Evolutionary conservation across 2,113 vertebrate species (phyloP).

Genomic region (Nothocercus julius): DNA sequence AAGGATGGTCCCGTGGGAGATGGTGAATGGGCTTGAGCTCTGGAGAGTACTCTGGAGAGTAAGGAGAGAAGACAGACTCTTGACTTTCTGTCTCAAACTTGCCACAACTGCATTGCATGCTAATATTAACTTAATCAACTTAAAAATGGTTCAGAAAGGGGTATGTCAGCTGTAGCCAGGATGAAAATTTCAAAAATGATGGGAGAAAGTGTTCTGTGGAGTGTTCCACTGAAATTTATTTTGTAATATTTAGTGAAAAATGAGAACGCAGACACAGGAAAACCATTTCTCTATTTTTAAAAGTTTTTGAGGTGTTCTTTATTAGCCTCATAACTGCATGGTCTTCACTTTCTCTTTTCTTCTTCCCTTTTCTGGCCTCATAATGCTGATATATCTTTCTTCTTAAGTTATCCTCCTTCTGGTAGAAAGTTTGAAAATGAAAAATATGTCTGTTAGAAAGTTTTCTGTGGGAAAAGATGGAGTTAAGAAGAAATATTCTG

Average conservation of each 20-base stretch:
- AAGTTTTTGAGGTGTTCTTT: conserved; percentile 14
- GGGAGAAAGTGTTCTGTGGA: background rate
- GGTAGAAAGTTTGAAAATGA: conserved; percentile 1
- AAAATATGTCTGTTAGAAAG: background rate
- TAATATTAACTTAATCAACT: accelerated
- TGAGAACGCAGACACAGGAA: background rate
- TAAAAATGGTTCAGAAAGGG: background rate
- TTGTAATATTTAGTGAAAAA: background rate
- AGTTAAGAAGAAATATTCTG: background rate
- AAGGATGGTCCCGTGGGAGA: background rate
- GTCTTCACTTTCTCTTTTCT: background rate
- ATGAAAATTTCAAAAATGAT: background rate
- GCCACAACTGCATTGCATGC: background rate
- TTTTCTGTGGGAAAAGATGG: background rate
- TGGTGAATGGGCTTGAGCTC: background rate
- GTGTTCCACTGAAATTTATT: background rate
- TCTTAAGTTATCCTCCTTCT: background rate
- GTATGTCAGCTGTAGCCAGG: background rate
- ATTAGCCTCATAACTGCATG: background rate
- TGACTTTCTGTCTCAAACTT: background rate
- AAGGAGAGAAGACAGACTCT: background rate
- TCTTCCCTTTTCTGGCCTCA: conserved; percentile 8
- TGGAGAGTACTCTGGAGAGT: background rate
- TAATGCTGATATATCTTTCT: conserved; percentile 25
- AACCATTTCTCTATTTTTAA: conserved; percentile 10